Conservation (phyloP, 2,797 vertebrate genomes). For the Peromyscus nudipes region DNA sequence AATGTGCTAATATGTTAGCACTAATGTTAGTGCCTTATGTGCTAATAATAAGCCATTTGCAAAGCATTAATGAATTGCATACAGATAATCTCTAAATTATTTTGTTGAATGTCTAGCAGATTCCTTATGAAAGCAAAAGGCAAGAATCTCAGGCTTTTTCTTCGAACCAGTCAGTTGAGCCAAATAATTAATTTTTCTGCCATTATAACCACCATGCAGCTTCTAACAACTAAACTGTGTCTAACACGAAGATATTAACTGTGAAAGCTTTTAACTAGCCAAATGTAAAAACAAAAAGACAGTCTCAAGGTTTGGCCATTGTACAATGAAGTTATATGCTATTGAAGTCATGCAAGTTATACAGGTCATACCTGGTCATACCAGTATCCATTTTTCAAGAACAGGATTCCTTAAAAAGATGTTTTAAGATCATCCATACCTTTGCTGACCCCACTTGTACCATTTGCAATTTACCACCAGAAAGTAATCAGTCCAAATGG, state of each 20-base stretch:
- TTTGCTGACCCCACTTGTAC: constrained; percentile 84
- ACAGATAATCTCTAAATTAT: constrained; percentile 11
- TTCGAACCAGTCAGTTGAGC: constrained; percentile 4
- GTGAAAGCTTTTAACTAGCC: constrained; percentile 71
- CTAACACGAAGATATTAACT: constrained; percentile 65
- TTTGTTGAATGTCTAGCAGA: constrained; percentile 13
- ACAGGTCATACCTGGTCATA: background rate
- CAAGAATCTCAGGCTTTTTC: constrained; percentile 35
- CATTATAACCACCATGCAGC: constrained; percentile 1
- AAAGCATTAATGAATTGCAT: constrained; percentile 53
- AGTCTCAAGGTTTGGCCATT: constrained; percentile 61
- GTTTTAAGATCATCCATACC: constrained; percentile 83
- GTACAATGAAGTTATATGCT: constrained; percentile 70
- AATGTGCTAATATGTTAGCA: background rate
- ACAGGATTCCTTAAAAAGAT: constrained; percentile 71
- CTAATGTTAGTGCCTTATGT: background rate
- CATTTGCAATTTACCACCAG: constrained; percentile 86
- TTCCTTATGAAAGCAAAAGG: constrained; percentile 56
- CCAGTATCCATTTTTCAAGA: constrained; percentile 71
- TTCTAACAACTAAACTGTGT: constrained; percentile 62
- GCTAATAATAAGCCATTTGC: constrained; percentile 55
- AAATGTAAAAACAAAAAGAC: constrained; percentile 77
- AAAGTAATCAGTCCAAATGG: constrained; percentile 86
- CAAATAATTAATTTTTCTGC: constrained; percentile 23
- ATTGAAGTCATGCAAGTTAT: constrained; percentile 65